A percentile compares a stretch with the other conserved stretches of the same genome.
phyloP scores from a whole-genome alignment of 2,797 vertebrate species.

The Manis javanica region DNA sequence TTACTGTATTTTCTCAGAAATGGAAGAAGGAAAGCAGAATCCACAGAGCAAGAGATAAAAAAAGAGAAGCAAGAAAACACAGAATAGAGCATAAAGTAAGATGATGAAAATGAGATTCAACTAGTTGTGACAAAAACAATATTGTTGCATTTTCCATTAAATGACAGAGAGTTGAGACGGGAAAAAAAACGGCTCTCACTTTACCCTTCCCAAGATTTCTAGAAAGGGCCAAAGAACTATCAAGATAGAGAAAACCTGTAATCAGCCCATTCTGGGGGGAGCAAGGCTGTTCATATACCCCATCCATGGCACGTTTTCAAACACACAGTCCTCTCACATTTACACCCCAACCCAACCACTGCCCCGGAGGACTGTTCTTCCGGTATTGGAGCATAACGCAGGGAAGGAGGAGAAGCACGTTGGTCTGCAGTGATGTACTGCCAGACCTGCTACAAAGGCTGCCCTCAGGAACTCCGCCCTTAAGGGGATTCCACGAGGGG shows the following conservation, averaged over 20 bases:
- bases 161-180: background rate
- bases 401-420: background rate
- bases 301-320: background rate
- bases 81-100: background rate
- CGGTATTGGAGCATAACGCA: background rate
- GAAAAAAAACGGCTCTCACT: background rate
- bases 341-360: background rate
- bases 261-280: background rate
- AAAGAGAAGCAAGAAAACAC: background rate
- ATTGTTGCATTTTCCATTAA: background rate
- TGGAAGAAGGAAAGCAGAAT: background rate
- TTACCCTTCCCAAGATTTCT: background rate
- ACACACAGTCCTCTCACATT: background rate
- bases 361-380: background rate
- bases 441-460: background rate
- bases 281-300: no score
- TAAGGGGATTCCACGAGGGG: background rate
- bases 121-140: background rate
- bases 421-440: fast-evolving
- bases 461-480: background rate
- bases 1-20: background rate
- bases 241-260: background rate
- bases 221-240: background rate
- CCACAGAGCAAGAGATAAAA: background rate
- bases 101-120: background rate